phyloP scores from a whole-genome alignment of 2,797 vertebrate species.

The Eulemur rubriventer region DNA sequence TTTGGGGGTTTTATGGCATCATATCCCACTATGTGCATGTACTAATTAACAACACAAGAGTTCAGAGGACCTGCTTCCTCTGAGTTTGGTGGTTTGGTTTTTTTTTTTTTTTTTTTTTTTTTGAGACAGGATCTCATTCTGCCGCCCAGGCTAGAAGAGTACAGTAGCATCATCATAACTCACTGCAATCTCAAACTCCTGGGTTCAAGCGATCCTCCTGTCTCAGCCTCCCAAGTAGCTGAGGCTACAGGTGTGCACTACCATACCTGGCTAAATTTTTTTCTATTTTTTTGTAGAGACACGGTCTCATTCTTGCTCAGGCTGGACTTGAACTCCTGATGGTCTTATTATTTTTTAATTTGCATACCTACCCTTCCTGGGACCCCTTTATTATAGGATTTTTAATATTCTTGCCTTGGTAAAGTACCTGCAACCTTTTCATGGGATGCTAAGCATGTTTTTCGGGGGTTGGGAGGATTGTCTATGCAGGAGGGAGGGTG shows the following conservation, averaged over 20 bases:
- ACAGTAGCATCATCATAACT: not conserved
- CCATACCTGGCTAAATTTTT: too few species aligned
- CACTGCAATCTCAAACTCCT: not conserved
- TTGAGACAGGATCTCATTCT: not conserved
- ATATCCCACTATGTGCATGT: not conserved
- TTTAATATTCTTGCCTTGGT: not conserved
- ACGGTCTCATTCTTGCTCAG: too few species aligned
- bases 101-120: not conserved
- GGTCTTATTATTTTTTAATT: not conserved
- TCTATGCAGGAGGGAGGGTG: too few species aligned
- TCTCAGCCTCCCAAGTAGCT: too few species aligned
- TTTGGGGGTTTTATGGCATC: not conserved
- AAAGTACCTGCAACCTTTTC: not conserved
- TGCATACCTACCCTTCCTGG: not conserved
- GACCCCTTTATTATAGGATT: not conserved
- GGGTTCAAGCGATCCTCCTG: too few species aligned
- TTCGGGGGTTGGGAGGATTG: fast-evolving
- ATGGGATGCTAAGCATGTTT: not conserved
- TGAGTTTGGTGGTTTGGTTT: not conserved
- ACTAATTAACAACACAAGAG: not conserved
- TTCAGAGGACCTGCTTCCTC: not conserved
- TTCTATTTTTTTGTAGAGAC: too few species aligned
- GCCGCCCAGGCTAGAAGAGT: not conserved
- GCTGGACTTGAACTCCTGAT: too few species aligned
- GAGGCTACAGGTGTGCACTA: too few species aligned